A percentile compares a stretch with the other conserved stretches of the same genome.
These are phyloP conservation scores for Antitype chi DNA, from an alignment of 2,888 invertebrate genomes.

Conservation along the genomic window DNA sequence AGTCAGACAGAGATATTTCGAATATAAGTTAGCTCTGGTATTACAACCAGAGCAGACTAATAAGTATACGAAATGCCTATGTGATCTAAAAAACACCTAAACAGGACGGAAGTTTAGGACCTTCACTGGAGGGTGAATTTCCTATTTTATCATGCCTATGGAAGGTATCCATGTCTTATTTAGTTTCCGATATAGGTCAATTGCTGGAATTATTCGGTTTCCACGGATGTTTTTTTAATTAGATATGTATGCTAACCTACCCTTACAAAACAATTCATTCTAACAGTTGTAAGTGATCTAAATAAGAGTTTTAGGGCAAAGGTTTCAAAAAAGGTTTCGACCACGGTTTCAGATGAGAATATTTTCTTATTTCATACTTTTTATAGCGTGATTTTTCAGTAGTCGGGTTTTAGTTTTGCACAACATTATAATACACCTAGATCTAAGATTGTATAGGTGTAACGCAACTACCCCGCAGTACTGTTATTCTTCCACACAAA, in stretches of 20 bases:
- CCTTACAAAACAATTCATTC: too few relatives aligned
- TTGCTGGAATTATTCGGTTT: not conserved
- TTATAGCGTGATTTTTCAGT: too few relatives aligned
- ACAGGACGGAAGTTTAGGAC: not conserved
- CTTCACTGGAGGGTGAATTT: not conserved
- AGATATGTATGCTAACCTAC: too few relatives aligned
- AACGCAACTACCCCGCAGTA: not conserved
- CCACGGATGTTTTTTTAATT: not conserved
- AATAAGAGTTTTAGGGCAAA: too few relatives aligned
- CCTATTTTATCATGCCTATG: not conserved
- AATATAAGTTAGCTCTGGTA: not conserved
- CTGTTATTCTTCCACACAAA: not conserved
- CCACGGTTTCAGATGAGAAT: too few relatives aligned
- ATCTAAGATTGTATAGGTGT: not conserved
- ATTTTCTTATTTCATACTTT: too few relatives aligned
- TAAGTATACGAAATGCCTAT: not conserved
- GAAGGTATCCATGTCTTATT: not conserved
- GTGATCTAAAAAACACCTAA: not conserved
- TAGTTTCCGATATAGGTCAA: conserved; percentile 1
- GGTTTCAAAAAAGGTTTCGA: too few relatives aligned
- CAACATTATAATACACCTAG: not conserved
- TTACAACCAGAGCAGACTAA: not conserved
- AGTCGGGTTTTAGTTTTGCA: too few relatives aligned
- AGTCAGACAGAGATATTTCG: too few relatives aligned
- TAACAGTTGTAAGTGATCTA: too few relatives aligned